Conservation (phyloP, 2,113 vertebrate genomes). For the Mugil cephalus region DNA sequence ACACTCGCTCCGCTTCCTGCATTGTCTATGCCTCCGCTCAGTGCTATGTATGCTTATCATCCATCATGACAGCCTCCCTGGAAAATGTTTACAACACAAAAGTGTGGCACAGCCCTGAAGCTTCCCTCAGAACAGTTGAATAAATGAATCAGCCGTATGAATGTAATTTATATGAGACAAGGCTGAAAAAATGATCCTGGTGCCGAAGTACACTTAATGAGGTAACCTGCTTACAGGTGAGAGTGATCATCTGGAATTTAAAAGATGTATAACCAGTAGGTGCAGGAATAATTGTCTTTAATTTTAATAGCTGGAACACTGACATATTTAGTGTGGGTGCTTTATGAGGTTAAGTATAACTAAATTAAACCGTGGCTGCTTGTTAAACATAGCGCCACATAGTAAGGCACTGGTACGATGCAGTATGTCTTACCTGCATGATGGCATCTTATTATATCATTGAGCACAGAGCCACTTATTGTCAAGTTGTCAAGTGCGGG, state of each 20-base stretch:
- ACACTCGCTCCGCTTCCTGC: constrained; percentile 24
- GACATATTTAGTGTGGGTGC: not conserved
- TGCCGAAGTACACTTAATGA: not conserved
- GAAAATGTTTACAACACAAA: not conserved
- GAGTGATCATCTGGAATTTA: not conserved
- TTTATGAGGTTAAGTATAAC: too few species aligned
- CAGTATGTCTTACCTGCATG: not conserved
- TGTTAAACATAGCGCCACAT: not conserved
- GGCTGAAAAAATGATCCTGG: not conserved
- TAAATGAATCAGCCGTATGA: not conserved
- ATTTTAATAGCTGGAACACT: not conserved
- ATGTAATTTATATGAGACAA: not conserved
- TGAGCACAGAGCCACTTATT: not conserved
- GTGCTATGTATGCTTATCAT: constrained; percentile 15
- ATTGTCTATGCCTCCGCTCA: constrained; percentile 3
- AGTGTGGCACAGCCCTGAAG: not conserved
- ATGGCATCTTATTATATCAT: not conserved
- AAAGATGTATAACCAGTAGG: not conserved
- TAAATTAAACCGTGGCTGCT: not conserved
- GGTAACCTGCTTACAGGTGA: not conserved
- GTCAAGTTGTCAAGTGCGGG: constrained; percentile 4
- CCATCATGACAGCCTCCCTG: not conserved
- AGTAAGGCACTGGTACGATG: not conserved
- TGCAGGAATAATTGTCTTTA: not conserved
- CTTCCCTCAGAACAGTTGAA: constrained; percentile 1